These are phyloP conservation scores for Melanaphis sacchari DNA, from an alignment of 1,140 invertebrate genomes.

Conservation along the genomic window DNA sequence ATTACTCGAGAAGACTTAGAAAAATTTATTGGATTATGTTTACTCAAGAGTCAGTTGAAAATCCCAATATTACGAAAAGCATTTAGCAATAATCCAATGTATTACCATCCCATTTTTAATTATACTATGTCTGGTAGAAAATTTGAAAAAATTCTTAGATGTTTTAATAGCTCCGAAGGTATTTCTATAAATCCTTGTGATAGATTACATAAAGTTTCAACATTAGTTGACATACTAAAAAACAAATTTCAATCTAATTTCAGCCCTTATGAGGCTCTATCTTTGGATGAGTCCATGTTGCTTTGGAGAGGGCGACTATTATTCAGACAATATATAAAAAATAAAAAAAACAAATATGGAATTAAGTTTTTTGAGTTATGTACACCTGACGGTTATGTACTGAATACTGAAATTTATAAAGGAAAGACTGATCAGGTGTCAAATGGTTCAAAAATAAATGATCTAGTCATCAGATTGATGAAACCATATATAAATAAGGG, in stretches of 20 bases:
- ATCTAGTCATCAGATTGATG: constrained; percentile 58
- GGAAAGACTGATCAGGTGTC: constrained; percentile 39
- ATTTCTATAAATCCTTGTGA: background rate
- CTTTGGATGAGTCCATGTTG: constrained; percentile 61
- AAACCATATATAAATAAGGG: constrained; percentile 48
- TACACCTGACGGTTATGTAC: constrained; percentile 58
- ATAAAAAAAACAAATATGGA: constrained; percentile 62
- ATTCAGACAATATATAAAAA: constrained; percentile 63
- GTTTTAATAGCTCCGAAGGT: constrained; percentile 9
- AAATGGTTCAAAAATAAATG: constrained; percentile 44
- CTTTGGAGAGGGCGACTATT: constrained; percentile 62
- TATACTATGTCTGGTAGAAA: constrained; percentile 27
- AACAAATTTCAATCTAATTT: constrained; percentile 7
- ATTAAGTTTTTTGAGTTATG: constrained; percentile 62
- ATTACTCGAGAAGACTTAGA: background rate
- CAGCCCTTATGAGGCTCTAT: constrained; percentile 59
- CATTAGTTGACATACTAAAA: constrained; percentile 7
- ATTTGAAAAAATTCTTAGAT: constrained; percentile 29
- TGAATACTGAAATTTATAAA: constrained; percentile 53
- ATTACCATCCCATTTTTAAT: constrained; percentile 20
- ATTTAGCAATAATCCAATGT: constrained; percentile 5
- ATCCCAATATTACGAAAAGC: background rate
- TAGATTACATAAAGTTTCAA: background rate
- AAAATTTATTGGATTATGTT: constrained; percentile 10
- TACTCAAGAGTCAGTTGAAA: background rate